Conservation (phyloP, 2,888 invertebrate genomes). For the Actias luna region DNA sequence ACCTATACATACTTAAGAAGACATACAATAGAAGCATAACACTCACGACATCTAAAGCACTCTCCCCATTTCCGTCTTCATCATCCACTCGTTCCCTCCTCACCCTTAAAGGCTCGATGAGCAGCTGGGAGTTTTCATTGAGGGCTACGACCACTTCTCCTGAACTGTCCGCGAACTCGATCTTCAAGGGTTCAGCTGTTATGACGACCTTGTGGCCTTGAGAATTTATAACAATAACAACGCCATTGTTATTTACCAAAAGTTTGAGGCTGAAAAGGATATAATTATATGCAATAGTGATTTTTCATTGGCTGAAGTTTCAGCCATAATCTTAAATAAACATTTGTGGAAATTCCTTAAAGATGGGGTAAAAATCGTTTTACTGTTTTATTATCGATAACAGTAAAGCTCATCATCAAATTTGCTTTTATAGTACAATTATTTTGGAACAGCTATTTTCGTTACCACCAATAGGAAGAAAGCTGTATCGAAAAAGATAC, state of each 20-base stretch:
- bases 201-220: conserved; percentile 81
- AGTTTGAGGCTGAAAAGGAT: conserved; percentile 54
- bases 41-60: conserved; percentile 59
- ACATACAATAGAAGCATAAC: conserved; percentile 31
- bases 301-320: too few species aligned
- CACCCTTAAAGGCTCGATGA: conserved; percentile 92
- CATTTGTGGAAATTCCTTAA: too few species aligned
- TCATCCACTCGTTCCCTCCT: conserved; percentile 81
- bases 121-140: conserved; percentile 94
- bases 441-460: too few species aligned
- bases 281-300: too few species aligned
- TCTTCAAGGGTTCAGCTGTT: conserved; percentile 88
- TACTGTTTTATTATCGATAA: too few species aligned
- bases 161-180: conserved; percentile 89
- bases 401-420: too few species aligned
- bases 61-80: conserved; percentile 51
- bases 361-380: too few species aligned
- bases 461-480: too few species aligned
- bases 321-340: too few species aligned
- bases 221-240: conserved; percentile 53
- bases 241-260: conserved; percentile 56
- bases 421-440: too few species aligned
- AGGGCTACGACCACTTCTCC: conserved; percentile 87
- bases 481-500: too few species aligned
- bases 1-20: neutral